These are phyloP conservation scores for Nettapus auritus DNA, from an alignment of 2,113 vertebrate genomes.

Conservation along the genomic window DNA sequence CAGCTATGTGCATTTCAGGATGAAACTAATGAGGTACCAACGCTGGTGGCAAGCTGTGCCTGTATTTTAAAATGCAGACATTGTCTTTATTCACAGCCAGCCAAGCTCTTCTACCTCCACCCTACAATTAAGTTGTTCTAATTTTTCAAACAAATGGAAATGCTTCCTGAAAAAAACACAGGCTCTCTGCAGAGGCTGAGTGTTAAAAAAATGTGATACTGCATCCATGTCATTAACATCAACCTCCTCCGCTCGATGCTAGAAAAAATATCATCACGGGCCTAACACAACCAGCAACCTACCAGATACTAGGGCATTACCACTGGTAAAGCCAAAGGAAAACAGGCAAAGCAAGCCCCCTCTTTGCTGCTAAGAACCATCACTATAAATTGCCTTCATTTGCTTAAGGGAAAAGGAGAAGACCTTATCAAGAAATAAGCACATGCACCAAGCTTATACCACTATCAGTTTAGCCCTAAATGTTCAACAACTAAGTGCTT, in stretches of 20 bases:
- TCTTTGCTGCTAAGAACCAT: background rate
- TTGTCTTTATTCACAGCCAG: background rate
- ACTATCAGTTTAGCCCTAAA: background rate
- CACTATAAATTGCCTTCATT: background rate
- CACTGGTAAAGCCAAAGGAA: background rate
- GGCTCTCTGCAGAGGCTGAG: background rate
- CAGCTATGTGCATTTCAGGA: background rate
- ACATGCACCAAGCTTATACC: background rate
- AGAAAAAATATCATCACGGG: background rate
- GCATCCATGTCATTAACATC: background rate
- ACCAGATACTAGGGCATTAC: background rate
- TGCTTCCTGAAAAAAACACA: background rate
- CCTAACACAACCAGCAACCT: background rate
- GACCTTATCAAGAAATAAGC: background rate
- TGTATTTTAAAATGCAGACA: background rate
- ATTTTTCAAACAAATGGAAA: background rate
- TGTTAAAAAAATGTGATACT: background rate
- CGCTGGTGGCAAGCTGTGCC: background rate
- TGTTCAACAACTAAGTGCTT: background rate
- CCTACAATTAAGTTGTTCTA: background rate
- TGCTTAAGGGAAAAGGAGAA: background rate
- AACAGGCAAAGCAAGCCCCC: background rate
- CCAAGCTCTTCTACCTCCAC: background rate
- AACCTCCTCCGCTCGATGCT: background rate
- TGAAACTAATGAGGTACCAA: background rate